Evolutionary conservation across 2,888 invertebrate genomes (phyloP), one percentile per base, ranked within the genome.

Genomic region (Stictocephala bisonia): DNA sequence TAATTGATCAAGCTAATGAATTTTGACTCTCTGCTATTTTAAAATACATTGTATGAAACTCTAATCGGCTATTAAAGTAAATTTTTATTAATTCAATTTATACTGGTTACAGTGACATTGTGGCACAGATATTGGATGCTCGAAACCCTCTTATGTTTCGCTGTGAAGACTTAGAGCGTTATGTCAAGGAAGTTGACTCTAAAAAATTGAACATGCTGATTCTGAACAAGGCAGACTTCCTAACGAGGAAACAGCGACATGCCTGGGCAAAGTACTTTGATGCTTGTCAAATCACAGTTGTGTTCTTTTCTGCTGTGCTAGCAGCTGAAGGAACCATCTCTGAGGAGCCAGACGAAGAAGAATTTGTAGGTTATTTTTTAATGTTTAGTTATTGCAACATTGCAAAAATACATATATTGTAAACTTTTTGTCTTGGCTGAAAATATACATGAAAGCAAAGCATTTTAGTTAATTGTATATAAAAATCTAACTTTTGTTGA

Each of bases 91-190:
- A n/a, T n/a, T n/a, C n/a, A n/a, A n/a, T n/a, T 71, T 31, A 29
- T 24, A 27, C 26, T 66, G 7, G 69, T 77, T 74, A n/a, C 81
- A 95, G 97, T 82, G 96, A 98, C 85, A 89, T 98, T 0, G 88
- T 98, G 15, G 90, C 96, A 13, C 94, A 99, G 84, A 95, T 99
- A 76, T 92, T 99, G 13, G 99, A 99, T 87, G 97, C 96, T 0
- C 88, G 99, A 77, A 97, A 99, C 86, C 99, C 99, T 0, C 85
- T 98, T 56, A 85, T 99, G 6, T 98, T 96, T 81, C 90, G 96
- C 69, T 97, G 96, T 85, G 90, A 91, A 81, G 99, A 99, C 85
- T 86, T 99, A 69, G 97, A 97, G 80, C 85, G 85, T 15, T 97
- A 96, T 82, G 94, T 95, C 0, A 89, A 89, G 77, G 95, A 96